Evolutionary conservation across 2,888 invertebrate species (phyloP), one percentile per base, ranked within the genome.

Genomic region (Alloplasta piceator): DNA sequence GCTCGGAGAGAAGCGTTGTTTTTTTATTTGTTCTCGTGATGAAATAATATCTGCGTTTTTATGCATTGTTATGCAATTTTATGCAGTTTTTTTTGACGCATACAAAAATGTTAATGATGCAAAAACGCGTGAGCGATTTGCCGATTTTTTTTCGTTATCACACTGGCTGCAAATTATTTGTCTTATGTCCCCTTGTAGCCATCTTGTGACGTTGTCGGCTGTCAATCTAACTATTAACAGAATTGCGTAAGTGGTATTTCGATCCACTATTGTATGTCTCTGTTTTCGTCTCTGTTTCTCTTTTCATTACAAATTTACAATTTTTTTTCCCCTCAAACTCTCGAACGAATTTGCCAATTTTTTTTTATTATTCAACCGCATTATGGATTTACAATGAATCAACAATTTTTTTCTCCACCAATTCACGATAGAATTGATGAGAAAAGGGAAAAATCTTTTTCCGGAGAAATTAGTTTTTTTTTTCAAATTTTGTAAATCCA

Each of bases 191-290:
- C 75, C 94, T 81, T 94, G 91, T 96, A 97, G 97, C 96, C 96
- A 97, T 95, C 96, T 97, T 95, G 96, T 96, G 96, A 97, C 96
- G 93, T 96, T 97, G 94, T 97, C 97, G 93, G 96, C 97, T 94
- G 97, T 97, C 95, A 97, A 97, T 95, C 96, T 97, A 94, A 96
- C 96, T 94, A 95, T 97, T 95, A 96, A 97, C 95, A 95, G 97
- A 94, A 97, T 97, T 94, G 96, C 96, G 97, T 97, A 97, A 97
- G 97, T 97, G 94, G 92, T 91, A 88, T 86, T 88, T 89, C 83
- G 90, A 91, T 89, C 92, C 92, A 92, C 92, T 90, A 89, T 61
- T 85, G 71, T 89, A 86, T 92, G 89, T 75, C 48, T 74, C n/a
- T 46, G 36, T 41, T 46, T 64, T 41, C 1, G 1, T 41, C 14